A percentile compares a stretch with the other conserved stretches of the same genome.
Conservation (phyloP, 2,797 vertebrate species). For the Enteromius trimaculatus region DNA sequence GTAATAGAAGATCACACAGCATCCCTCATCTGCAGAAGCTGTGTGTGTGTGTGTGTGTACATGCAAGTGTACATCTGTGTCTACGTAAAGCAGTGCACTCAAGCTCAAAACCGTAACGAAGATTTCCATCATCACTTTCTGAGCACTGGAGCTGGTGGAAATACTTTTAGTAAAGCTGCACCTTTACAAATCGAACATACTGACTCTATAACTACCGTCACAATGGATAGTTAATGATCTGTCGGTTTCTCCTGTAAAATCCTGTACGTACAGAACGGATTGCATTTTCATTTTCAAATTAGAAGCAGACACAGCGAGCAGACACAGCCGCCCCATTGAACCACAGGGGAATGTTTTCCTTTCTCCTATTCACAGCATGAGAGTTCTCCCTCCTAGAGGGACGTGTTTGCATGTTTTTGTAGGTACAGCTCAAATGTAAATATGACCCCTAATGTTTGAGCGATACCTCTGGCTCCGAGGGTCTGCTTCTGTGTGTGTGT, state of each 20-base stretch:
- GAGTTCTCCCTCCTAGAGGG: constrained; percentile 59
- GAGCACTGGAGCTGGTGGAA: constrained; percentile 1
- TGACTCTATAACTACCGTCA: constrained; percentile 1
- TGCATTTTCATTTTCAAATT: constrained; percentile 49
- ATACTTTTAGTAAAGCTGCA: constrained; percentile 26
- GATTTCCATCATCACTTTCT: constrained; percentile 37
- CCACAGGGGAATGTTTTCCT: constrained; percentile 50
- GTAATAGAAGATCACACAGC: constrained; percentile 40
- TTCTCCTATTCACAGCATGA: constrained; percentile 56
- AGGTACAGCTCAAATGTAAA: constrained; percentile 68
- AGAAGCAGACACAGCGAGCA: constrained; percentile 37
- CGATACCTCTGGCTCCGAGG: constrained; percentile 62
- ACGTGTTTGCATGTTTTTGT: constrained; percentile 71
- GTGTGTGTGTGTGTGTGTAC: constrained; percentile 8
- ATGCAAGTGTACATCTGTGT: constrained; percentile 14
- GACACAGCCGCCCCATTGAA: constrained; percentile 7
- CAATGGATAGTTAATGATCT: constrained; percentile 22
- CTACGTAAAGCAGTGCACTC: not conserved
- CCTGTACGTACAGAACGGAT: constrained; percentile 16
- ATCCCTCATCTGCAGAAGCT: constrained; percentile 42
- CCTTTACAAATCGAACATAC: constrained; percentile 10
- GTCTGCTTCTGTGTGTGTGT: constrained; percentile 59
- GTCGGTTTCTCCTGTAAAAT: constrained; percentile 21
- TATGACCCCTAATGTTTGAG: constrained; percentile 59
- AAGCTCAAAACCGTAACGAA: constrained; percentile 10